Evolutionary conservation across 1,140 invertebrate genomes (phyloP).

Genomic region (Zaprionus ornatus): DNA sequence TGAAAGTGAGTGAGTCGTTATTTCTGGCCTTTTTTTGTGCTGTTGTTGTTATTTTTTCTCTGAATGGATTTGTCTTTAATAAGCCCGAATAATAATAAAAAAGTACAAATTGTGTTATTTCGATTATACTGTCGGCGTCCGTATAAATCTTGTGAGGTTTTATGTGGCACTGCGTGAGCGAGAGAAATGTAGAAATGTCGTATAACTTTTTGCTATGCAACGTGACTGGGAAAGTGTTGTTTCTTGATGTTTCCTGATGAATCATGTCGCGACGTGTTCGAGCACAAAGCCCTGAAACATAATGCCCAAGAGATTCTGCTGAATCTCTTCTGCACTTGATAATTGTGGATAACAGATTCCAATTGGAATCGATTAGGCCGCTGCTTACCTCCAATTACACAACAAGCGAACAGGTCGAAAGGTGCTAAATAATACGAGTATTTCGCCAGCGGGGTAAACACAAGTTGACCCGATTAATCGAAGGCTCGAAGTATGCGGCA

Average conservation of each 20-base stretch:
- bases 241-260: slow-evolving; percentile 17
- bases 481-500: slow-evolving; percentile 63
- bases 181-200: slow-evolving; percentile 61
- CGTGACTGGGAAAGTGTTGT: slow-evolving; percentile 52
- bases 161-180: slow-evolving; percentile 44
- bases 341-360: slow-evolving; percentile 12
- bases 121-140: slow-evolving; percentile 69
- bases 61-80: slow-evolving; percentile 70
- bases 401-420: not conserved
- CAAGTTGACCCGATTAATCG: slow-evolving; percentile 48
- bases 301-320: slow-evolving; percentile 5
- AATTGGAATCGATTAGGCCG: slow-evolving; percentile 28
- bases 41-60: slow-evolving; percentile 12
- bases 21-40: slow-evolving; percentile 34
- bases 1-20: slow-evolving; percentile 71
- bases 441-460: slow-evolving; percentile 59
- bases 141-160: slow-evolving; percentile 44
- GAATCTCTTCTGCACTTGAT: not conserved
- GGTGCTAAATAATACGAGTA: slow-evolving; percentile 62
- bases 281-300: slow-evolving; percentile 17
- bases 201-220: slow-evolving; percentile 36
- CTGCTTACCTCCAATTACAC: slow-evolving; percentile 19
- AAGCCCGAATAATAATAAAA: slow-evolving; percentile 55
- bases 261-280: slow-evolving; percentile 34
- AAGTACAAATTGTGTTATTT: slow-evolving; percentile 69